phyloP scores from a whole-genome alignment of 2,888 invertebrate species.

The Lepidocyrtinus sp. region DNA sequence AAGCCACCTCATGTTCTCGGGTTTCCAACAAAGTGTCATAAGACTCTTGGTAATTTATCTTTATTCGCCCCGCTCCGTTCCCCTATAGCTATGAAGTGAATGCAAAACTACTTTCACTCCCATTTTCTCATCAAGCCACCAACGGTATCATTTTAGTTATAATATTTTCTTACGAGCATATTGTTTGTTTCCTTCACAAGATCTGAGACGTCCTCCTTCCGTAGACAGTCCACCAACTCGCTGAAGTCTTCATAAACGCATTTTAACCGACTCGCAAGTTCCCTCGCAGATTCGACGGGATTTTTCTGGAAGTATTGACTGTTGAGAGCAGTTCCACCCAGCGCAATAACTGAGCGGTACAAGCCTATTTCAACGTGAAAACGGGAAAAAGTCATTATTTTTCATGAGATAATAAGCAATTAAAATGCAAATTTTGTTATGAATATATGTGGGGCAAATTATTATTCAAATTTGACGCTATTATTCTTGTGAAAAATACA shows the following conservation, averaged over 20 bases:
- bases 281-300: conserved; percentile 69
- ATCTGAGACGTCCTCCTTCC: conserved; percentile 59
- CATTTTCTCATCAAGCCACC: too few species aligned
- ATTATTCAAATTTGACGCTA: too few species aligned
- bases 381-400: conserved; percentile 28
- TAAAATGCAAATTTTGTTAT: background rate
- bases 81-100: too few species aligned
- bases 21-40: too few species aligned
- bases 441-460: too few species aligned
- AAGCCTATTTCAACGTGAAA: conserved; percentile 59
- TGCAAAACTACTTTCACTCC: too few species aligned
- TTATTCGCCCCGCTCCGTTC: too few species aligned
- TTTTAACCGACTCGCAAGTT: conserved; percentile 67
- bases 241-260: conserved; percentile 66
- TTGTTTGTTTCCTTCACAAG: conserved; percentile 68
- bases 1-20: too few species aligned
- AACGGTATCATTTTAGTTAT: too few species aligned
- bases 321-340: conserved; percentile 70
- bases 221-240: conserved; percentile 66
- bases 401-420: background rate
- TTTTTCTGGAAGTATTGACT: conserved; percentile 70
- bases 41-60: too few species aligned
- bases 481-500: too few species aligned
- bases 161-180: conserved; percentile 70
- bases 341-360: conserved; percentile 69